Conservation (phyloP, 1,140 invertebrate genomes). For the Euschistus heros region DNA sequence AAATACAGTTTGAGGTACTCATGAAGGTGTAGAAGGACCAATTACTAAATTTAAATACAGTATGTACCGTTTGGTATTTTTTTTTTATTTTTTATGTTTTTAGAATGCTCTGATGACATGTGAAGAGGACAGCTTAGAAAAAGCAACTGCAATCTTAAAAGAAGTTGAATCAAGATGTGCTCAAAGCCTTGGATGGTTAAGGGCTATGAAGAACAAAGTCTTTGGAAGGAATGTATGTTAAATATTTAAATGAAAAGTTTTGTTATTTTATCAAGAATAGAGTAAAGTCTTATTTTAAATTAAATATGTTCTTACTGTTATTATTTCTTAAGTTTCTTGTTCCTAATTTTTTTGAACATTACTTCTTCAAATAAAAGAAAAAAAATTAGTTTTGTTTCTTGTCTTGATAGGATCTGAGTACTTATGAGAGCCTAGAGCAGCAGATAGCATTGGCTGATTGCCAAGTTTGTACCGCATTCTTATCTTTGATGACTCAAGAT, state of each 20-base stretch:
- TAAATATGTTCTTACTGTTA: too few species aligned
- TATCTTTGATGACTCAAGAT: conserved; percentile 55
- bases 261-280: too few species aligned
- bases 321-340: too few species aligned
- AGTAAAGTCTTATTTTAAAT: too few species aligned
- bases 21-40: too few species aligned
- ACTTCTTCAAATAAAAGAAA: too few species aligned
- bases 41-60: too few species aligned
- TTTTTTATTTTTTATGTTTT: conserved; percentile 29
- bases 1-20: too few species aligned
- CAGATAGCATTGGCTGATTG: conserved; percentile 59
- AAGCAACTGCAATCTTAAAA: conserved; percentile 46
- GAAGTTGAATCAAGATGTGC: conserved; percentile 53
- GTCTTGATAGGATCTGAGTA: not conserved
- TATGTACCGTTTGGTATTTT: too few species aligned
- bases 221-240: conserved; percentile 33
- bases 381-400: too few species aligned
- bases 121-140: conserved; percentile 53
- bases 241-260: not conserved
- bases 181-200: conserved; percentile 46
- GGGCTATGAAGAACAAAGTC: conserved; percentile 41
- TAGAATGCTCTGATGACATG: conserved; percentile 63
- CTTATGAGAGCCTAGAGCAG: conserved; percentile 39
- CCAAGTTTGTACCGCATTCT: conserved; percentile 50
- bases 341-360: too few species aligned